Conservation (phyloP, 2,113 vertebrate species). For the Clarias gariepinus region DNA sequence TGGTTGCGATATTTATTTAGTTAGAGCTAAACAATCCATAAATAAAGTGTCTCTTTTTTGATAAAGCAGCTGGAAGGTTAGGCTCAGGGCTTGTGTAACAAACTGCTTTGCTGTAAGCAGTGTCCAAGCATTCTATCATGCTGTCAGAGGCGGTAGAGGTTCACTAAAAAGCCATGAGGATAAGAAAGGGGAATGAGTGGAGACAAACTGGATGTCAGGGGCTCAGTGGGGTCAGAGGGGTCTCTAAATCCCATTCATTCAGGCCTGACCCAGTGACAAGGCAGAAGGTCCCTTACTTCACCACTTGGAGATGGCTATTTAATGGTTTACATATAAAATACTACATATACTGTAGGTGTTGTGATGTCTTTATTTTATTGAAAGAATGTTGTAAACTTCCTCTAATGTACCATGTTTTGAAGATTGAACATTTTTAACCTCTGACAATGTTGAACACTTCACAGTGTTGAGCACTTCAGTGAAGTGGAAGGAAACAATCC, state of each 20-base stretch:
- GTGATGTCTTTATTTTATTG: not conserved
- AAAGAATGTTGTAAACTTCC: not conserved
- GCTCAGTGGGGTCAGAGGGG: slow-evolving; percentile 47
- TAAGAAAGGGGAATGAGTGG: slow-evolving; percentile 48
- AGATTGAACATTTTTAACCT: not conserved
- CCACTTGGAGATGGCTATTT: slow-evolving; percentile 30
- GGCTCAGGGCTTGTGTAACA: slow-evolving; percentile 48
- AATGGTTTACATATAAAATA: slow-evolving; percentile 12
- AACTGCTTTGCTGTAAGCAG: slow-evolving; percentile 47
- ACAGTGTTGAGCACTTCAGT: slow-evolving; percentile 6
- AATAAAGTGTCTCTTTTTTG: slow-evolving; percentile 34
- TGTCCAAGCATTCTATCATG: slow-evolving; percentile 54
- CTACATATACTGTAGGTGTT: not conserved
- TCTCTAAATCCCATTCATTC: slow-evolving; percentile 50
- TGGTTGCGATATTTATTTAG: slow-evolving; percentile 26
- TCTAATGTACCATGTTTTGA: not conserved
- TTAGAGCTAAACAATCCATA: slow-evolving; percentile 38
- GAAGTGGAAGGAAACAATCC: slow-evolving; percentile 13
- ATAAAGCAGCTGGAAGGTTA: slow-evolving; percentile 46
- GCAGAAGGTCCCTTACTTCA: slow-evolving; percentile 24
- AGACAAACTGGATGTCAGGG: slow-evolving; percentile 55
- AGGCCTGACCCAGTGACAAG: slow-evolving; percentile 38
- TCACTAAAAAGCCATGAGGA: slow-evolving; percentile 50
- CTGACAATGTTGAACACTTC: slow-evolving; percentile 1
- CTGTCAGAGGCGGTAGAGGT: slow-evolving; percentile 53